These are phyloP conservation scores for Ptychoptera albimana DNA, from an alignment of 2,888 invertebrate species.

Conservation along the genomic window DNA sequence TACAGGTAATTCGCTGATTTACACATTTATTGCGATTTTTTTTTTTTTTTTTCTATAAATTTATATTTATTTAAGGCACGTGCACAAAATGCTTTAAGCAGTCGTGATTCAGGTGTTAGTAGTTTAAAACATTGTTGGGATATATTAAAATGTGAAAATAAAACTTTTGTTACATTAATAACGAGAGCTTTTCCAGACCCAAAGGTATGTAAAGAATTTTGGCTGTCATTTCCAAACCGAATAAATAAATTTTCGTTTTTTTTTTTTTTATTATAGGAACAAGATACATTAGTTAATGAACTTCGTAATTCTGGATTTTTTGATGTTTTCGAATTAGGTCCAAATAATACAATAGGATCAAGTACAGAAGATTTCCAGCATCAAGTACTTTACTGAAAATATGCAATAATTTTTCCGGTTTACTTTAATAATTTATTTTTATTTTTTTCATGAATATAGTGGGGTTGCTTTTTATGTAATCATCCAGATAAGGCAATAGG, in stretches of 20 bases:
- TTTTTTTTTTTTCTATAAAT: background rate
- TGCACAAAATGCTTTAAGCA: conserved; percentile 60
- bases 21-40: background rate
- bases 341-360: background rate
- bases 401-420: no score
- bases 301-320: conserved; percentile 74
- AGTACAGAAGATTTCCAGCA: conserved; percentile 1
- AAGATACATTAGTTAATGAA: conserved; percentile 73
- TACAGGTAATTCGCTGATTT: conserved; percentile 42
- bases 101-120: conserved; percentile 64
- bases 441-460: conserved; percentile 36
- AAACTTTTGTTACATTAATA: conserved; percentile 75
- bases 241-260: no score
- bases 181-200: conserved; percentile 74
- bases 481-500: conserved; percentile 81
- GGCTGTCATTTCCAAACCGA: background rate
- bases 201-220: background rate
- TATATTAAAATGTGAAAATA: conserved; percentile 79
- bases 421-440: conserved; percentile 11
- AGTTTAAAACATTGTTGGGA: conserved; percentile 88
- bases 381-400: background rate
- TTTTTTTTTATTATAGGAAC: conserved; percentile 41
- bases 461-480: conserved; percentile 90
- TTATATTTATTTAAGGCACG: conserved; percentile 36
- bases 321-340: conserved; percentile 63